These are phyloP conservation scores for Porites rus DNA, from an alignment of 92 coral and sea anemone species.

Conservation along the genomic window DNA sequence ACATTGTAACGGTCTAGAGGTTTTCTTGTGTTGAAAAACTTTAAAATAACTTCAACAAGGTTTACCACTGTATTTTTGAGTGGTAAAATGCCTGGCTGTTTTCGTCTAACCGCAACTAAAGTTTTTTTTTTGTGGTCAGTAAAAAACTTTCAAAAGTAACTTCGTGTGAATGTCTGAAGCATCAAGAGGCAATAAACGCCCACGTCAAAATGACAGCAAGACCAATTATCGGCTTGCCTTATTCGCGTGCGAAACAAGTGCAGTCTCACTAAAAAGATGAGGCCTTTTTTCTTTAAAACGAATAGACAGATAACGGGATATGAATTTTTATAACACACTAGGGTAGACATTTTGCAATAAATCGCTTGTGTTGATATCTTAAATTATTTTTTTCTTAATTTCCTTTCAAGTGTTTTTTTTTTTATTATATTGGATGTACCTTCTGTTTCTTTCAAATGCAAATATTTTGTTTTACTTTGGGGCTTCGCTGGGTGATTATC, in stretches of 20 bases:
- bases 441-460: conserved; percentile 34
- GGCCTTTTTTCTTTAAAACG: neutral
- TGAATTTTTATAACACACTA: neutral
- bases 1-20: conserved; percentile 3
- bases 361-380: neutral
- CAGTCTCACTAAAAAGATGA: too few relatives aligned
- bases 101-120: neutral
- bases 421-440: conserved; percentile 29
- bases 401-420: neutral
- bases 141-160: neutral
- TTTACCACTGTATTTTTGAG: neutral
- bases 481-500: conserved; percentile 16
- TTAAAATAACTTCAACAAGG: neutral
- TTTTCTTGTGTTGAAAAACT: neutral
- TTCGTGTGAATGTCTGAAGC: neutral
- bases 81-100: neutral
- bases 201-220: conserved; percentile 5
- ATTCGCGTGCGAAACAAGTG: conserved; percentile 38
- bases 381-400: neutral
- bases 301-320: neutral
- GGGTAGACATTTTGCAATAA: neutral
- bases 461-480: conserved; percentile 25
- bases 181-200: conserved; percentile 16
- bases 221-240: conserved; percentile 25
- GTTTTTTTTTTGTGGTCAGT: neutral